Conservation (phyloP, 1,140 invertebrate genomes). For the Cryptotermes secundus region DNA sequence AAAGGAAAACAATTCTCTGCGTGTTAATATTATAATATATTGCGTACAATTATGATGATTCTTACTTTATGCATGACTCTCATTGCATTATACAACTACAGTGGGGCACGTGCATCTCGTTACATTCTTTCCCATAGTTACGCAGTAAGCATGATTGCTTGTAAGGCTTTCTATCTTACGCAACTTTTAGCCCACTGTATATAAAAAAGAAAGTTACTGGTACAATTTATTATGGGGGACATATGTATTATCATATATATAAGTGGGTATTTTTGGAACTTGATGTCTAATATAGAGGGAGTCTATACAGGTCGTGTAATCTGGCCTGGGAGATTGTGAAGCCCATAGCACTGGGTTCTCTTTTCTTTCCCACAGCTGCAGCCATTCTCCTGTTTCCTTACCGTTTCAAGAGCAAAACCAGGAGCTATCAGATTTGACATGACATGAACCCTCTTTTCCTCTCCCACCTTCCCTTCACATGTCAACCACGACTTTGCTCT, state of each 20-base stretch:
- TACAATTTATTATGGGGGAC: background rate
- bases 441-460: slow-evolving; percentile 3
- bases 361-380: background rate
- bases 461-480: slow-evolving; percentile 16
- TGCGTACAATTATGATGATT: too few relatives aligned
- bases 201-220: background rate
- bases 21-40: too few relatives aligned
- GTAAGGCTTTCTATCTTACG: background rate
- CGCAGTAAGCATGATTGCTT: background rate
- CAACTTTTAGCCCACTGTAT: background rate
- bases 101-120: background rate
- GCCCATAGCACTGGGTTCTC: background rate
- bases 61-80: too few relatives aligned
- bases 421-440: slow-evolving; percentile 19
- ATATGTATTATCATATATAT: background rate
- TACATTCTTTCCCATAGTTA: background rate
- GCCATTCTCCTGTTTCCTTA: slow-evolving; percentile 12
- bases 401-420: background rate
- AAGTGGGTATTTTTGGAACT: background rate
- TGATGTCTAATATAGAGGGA: background rate
- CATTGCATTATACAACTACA: too few relatives aligned
- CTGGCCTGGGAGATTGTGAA: background rate
- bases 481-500: slow-evolving; percentile 24
- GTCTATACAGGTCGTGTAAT: background rate
- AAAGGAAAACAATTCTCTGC: too few relatives aligned